Evolutionary conservation across 2,888 invertebrate species (phyloP), one percentile per base, ranked within the genome.

Genomic region (Epsilonema sp.): DNA sequence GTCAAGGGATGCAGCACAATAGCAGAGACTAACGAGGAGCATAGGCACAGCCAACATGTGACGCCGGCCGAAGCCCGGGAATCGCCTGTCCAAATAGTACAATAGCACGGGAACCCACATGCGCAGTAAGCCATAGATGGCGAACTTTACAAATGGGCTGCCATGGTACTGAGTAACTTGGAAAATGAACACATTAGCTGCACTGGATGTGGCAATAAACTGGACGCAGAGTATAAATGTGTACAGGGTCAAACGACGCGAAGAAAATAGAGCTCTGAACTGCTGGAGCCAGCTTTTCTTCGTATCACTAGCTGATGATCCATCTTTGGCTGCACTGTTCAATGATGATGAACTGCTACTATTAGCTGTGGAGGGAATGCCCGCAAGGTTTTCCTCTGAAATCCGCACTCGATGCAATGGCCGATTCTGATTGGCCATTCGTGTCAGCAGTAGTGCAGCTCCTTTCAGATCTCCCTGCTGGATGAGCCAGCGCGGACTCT

Each of bases 31-130:
- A 8, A 31, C 31, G 8, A 31, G 31, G 16, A 16, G 8, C 42
- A 42, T 42, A 11, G 42, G 42, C 4, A 31, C 2, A 3, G 44
- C n/a, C 5, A 36, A 22, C 36, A 47, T 31, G 20, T 19, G n/a
- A 20, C 47, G 42, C 2, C 47, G 42, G 25, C 47, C 47, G 37
- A 44, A 47, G 21, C 43, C 26, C 16, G 31, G n/a, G n/a, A n/a
- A n/a, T n/a, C n/a, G n/a, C n/a, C n/a, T n/a, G n/a, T n/a, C n/a
- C n/a, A n/a, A n/a, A n/a, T n/a, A n/a, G n/a, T n/a, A n/a, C n/a
- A n/a, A n/a, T n/a, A n/a, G n/a, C n/a, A n/a, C n/a, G 13, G 45
- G 39, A 16, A 48, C 23, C 39, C 36, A 38, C 11, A 26, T 3
- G 2, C 49, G 46, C 2, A 42, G 3, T 2, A 21, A 4, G 23